These are phyloP conservation scores for Hybos culiciformis DNA, from an alignment of 2,888 invertebrate genomes.

Conservation along the genomic window DNA sequence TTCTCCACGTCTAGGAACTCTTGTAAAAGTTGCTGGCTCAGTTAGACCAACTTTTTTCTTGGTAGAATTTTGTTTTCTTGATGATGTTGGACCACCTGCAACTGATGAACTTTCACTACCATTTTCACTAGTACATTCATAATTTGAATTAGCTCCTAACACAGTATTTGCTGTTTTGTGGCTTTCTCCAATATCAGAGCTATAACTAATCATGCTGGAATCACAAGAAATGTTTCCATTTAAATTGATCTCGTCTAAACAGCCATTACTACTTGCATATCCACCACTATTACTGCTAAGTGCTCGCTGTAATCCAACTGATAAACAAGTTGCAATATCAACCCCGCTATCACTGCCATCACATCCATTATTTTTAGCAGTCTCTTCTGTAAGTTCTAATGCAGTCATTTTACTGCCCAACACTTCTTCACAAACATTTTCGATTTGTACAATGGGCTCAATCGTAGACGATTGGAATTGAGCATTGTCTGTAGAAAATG, in stretches of 20 bases:
- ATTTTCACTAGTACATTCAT: conserved; percentile 45
- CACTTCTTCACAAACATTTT: conserved; percentile 20
- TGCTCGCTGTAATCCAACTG: conserved; percentile 38
- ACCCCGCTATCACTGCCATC: conserved; percentile 75
- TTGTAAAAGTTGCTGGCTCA: conserved; percentile 30
- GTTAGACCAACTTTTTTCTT: conserved; percentile 46
- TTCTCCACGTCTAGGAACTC: conserved; percentile 5
- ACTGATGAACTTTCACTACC: conserved; percentile 70
- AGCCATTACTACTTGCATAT: conserved; percentile 50
- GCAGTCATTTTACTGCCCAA: conserved; percentile 24
- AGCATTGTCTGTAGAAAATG: not conserved
- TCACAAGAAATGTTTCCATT: conserved; percentile 55
- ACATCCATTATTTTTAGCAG: conserved; percentile 8
- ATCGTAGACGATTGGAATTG: not conserved
- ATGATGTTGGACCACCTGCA: conserved; percentile 35
- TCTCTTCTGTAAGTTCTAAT: conserved; percentile 22
- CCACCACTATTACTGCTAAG: conserved; percentile 47
- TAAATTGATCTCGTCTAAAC: conserved; percentile 36
- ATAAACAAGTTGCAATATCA: conserved; percentile 42
- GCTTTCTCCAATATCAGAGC: conserved; percentile 52
- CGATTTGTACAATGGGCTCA: not conserved
- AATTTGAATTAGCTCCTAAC: conserved; percentile 17
- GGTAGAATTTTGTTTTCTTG: conserved; percentile 26
- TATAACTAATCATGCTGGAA: conserved; percentile 64
- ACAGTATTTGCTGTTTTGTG: conserved; percentile 28